Evolutionary conservation across 1,140 invertebrate genomes (phyloP), one percentile per base, ranked within the genome.

Genomic region (Vollenhovia emeryi): DNA sequence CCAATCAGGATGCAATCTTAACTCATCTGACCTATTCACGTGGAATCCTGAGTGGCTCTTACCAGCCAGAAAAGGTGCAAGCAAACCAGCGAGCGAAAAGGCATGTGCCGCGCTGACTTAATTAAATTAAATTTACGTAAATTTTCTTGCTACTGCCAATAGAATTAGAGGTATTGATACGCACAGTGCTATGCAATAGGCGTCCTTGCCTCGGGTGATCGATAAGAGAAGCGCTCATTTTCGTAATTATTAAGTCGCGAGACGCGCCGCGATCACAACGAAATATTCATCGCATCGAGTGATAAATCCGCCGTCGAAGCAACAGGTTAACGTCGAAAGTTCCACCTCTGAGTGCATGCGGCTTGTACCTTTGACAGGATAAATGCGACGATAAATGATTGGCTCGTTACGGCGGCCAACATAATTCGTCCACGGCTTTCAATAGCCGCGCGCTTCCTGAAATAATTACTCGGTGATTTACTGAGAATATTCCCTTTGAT

Each of bases 281-380:
- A 89, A 89, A 89, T 89, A 89, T 89, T 89, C 88, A 89, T 89
- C 68, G 87, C 79, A 85, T 27, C 45, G 87, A 59, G 75, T 86
- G 74, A 89, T 89, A 89, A 89, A 90, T 90, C 73, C 83, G 62
- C 87, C 86, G 75, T 30, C 64, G 89, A 68, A 75, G 88, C 89
- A 89, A 90, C 88, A 89, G 88, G 88, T 90, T 89, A 90, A 85
- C 88, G 71, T 68, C 79, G 88, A 89, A 87, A 73, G 68, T 82
- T 89, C 80, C 66, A 74, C 82, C 86, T 21, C 45, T 57, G 69
- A 66, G 33, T 59, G 68, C 33, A 43, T 84, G 33, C 62, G 55
- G 45, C 76, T 50, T 86, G 45, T 73, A 74, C 76, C 73, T 87
- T 83, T 76, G 80, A 79, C 86, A 45, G 45, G 30, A 11, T 48